Base-by-base conservation (phyloP, 2,797 vertebrate genomes). In the Peromyscus aztecus region DNA sequence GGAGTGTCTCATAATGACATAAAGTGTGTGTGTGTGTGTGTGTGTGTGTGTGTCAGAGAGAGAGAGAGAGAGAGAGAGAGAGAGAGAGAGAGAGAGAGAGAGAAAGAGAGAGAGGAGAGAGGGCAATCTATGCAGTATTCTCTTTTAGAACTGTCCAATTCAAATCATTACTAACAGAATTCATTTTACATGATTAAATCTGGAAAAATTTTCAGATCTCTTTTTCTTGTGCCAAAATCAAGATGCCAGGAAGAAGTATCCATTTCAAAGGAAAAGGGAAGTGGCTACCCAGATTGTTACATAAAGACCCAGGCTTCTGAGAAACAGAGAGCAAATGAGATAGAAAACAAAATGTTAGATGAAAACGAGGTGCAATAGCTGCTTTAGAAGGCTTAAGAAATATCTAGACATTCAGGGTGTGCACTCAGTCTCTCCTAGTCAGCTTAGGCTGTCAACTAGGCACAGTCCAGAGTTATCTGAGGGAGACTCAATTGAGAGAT, bases 181-280 rank as follows among this genome's bases (percentile, higher is more conserved):
- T 90, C 90, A 63, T 89, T 97, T 93, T 90, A 65, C 65, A 89
- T 84, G 43, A 95, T 85, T 93, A 94, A 89, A 67, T 89, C 77
- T 91, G 86, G 87, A 94, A 57, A 23, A 69, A 55, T 69, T 85
- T 95, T 93, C 14, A 65, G 63, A 55, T 34, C 24, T 95, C 52
- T 97, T 95, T 69, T 40, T 78, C 37, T 90, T 78, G 52, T 21
- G 83, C 90, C 90, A 96, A 92, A 91, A 94, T 73, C 65, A 94
- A 71, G 76, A 13, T 78, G 17, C 37, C 87, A 96, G 89, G 31
- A 67, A 71, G 91, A 86, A 69, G 78, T 94, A 96, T 91, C 90
- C 29, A 82, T 96, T 97, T 96, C 97, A 97, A 96, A 97, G 81
- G 69, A 40, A 40, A 90, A 81, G 43, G 61, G 92, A 91, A 83